A percentile compares a stretch with the other conserved stretches of the same genome.
phyloP scores from a whole-genome alignment of 2,888 invertebrate genomes.

The Dynastes tityus region DNA sequence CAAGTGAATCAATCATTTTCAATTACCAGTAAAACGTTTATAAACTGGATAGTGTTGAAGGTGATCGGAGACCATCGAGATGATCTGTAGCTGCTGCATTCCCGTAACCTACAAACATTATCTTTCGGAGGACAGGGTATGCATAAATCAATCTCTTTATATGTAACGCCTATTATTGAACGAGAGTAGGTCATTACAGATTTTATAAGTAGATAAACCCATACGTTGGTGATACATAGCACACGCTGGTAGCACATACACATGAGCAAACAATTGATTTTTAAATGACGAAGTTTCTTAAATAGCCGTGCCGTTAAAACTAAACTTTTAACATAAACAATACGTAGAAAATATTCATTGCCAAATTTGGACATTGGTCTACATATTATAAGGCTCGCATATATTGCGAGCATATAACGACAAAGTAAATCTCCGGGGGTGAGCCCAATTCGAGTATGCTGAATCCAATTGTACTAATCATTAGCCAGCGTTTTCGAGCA shows the following conservation, averaged over 20 bases:
- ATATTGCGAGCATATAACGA: too few species aligned
- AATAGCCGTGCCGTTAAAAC: too few species aligned
- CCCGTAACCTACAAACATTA: background rate
- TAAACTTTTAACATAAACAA: too few species aligned
- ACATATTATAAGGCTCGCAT: too few species aligned
- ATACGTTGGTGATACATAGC: background rate
- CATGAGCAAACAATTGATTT: background rate
- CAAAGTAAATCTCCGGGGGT: too few species aligned
- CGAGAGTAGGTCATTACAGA: slow-evolving; percentile 8
- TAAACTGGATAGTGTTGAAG: background rate
- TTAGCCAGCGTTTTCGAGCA: too few species aligned
- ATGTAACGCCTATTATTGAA: background rate
- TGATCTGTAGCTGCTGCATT: background rate
- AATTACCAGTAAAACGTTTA: background rate
- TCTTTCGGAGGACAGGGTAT: background rate
- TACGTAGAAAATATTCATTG: too few species aligned
- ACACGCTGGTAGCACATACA: background rate
- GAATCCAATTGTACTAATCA: too few species aligned
- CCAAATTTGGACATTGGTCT: too few species aligned
- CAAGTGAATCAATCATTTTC: background rate
- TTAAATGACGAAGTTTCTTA: too few species aligned
- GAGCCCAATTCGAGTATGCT: too few species aligned
- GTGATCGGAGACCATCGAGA: background rate
- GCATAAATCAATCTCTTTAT: slow-evolving; percentile 17
- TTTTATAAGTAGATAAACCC: background rate